Base-by-base conservation (phyloP, 2,797 vertebrate species). In the Peromyscus eremicus region DNA sequence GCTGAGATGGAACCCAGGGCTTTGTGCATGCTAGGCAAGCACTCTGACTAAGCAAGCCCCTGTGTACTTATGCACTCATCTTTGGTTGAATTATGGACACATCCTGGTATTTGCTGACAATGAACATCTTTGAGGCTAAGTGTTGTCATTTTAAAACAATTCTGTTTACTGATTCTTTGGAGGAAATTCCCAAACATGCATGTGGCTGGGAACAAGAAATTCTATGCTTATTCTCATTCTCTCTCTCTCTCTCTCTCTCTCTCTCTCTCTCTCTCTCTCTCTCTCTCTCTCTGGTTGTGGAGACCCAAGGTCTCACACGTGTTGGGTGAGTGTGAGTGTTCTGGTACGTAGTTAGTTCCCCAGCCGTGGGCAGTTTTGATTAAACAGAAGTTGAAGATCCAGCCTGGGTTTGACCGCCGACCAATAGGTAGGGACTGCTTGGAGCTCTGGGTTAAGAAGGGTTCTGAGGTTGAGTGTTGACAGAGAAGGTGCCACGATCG, bases 141-240 rank as follows among this genome's bases (percentile, higher is more conserved):
- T 81, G 37, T 62, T 90, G 68, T 92, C 80, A 34, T 76, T 94
- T 94, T 57, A 70, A 49, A 70, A 81, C 71, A 77, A 62, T 71
- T 84, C 46, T 57, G 12, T 83, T 87, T 66, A 92, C 40, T 76
- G 71, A 57, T 87, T 93, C 68, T 92, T 89, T 84, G 92, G 87
- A 73, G 40, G 89, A 57, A 77, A 62, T 71, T 57, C 62, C 71
- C 62, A 9, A 52, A n/a, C 37, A 10, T 68, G 84, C 40, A 12
- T 64, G 17, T 64, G 43, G 12, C 93, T 70, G 17, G 83, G 43
- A 91, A 27, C 23, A 70, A 89, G 87, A 90, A 71, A n/a, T 40
- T 2, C 17, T 37, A 14, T 60, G 73, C n/a, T 12, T 60, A 8
- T 34, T 81, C 16, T 52, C 49, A 71, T 19, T 52, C 2, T 52